These are phyloP conservation scores for Parascotia fuliginaria DNA, from an alignment of 2,888 invertebrate genomes.

Conservation along the genomic window DNA sequence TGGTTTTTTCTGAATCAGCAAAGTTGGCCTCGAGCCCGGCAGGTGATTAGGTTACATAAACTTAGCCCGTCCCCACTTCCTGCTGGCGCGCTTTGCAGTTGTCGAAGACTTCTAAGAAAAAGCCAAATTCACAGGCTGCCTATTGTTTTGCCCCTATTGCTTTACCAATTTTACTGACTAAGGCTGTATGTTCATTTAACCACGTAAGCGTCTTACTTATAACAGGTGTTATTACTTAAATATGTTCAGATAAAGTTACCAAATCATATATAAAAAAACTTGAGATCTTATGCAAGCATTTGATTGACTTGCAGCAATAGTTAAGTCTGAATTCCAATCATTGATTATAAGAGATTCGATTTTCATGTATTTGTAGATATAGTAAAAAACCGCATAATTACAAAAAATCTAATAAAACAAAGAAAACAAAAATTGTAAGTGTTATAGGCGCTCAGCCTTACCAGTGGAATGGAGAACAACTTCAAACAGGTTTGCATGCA, in stretches of 20 bases:
- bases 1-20: slow-evolving; percentile 77
- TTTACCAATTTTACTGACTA: slow-evolving; percentile 64
- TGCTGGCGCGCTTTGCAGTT: slow-evolving; percentile 82
- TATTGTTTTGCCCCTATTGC: slow-evolving; percentile 74
- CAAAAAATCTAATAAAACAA: slow-evolving; percentile 55
- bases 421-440: slow-evolving; percentile 65
- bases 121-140: slow-evolving; percentile 73
- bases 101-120: slow-evolving; percentile 80
- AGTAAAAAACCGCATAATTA: slow-evolving; percentile 53
- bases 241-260: not conserved
- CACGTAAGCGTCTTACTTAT: slow-evolving; percentile 6
- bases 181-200: slow-evolving; percentile 54
- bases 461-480: slow-evolving; percentile 71
- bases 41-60: slow-evolving; percentile 86
- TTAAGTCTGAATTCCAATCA: slow-evolving; percentile 22
- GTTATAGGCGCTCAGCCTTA: slow-evolving; percentile 72
- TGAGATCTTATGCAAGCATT: not conserved
- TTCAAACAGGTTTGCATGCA: slow-evolving; percentile 81
- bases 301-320: not conserved
- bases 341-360: slow-evolving; percentile 42
- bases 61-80: slow-evolving; percentile 83
- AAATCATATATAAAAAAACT: not conserved
- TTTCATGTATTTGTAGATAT: slow-evolving; percentile 43
- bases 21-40: slow-evolving; percentile 75
- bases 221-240: not conserved